phyloP scores from a whole-genome alignment of 2,113 vertebrate genomes.

The Prionailurus bengalensis region DNA sequence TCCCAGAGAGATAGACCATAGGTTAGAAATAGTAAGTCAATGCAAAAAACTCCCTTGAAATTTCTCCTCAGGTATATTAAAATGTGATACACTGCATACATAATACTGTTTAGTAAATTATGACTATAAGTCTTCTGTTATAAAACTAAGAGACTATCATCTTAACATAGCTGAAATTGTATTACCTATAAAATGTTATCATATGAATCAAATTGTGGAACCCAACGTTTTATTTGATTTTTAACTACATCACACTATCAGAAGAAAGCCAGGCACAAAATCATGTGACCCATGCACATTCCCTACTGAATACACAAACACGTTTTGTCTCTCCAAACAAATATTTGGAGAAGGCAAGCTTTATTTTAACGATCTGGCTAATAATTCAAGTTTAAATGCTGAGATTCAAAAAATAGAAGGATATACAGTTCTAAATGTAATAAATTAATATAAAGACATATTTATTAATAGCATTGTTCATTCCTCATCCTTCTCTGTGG shows the following conservation, averaged over 20 bases:
- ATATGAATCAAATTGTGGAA: neutral
- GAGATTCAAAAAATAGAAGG: neutral
- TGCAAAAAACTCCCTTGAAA: slow-evolving; percentile 49
- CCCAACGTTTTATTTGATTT: neutral
- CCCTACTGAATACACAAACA: neutral
- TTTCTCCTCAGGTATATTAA: slow-evolving; percentile 1
- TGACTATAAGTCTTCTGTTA: neutral
- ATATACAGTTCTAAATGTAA: neutral
- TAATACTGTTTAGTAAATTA: slow-evolving; percentile 55
- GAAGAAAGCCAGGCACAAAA: slow-evolving; percentile 27
- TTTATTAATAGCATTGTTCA: neutral
- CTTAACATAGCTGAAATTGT: neutral
- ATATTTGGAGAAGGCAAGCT: slow-evolving; percentile 28
- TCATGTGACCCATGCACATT: neutral
- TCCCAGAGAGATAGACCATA: neutral
- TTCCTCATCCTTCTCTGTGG: neutral
- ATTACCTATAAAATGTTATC: neutral
- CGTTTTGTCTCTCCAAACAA: neutral
- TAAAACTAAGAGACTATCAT: slow-evolving; percentile 13
- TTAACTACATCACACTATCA: neutral
- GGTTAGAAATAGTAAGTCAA: slow-evolving; percentile 47
- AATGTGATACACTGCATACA: neutral
- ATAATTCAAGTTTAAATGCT: neutral
- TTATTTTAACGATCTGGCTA: neutral
- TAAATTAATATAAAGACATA: neutral